Conservation (phyloP, 2,113 vertebrate species). For the Thamnaconus septentrionalis region DNA sequence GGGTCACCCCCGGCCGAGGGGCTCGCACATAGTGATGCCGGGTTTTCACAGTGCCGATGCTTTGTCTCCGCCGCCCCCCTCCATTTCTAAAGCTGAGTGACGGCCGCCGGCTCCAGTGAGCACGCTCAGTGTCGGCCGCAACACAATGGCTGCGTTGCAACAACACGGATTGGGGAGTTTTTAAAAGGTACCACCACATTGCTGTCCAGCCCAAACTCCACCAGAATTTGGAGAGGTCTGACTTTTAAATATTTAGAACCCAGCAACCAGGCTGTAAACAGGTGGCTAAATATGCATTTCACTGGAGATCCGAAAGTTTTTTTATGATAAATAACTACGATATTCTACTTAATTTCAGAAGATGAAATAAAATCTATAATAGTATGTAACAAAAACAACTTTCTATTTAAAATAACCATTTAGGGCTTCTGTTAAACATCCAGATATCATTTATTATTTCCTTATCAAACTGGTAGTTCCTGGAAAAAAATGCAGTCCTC, state of each 20-base stretch:
- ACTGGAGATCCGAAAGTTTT: too few relatives aligned
- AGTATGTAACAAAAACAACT: neutral
- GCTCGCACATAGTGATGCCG: constrained; percentile 58
- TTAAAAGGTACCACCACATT: neutral
- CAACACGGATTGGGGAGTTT: neutral
- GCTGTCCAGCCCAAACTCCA: too few relatives aligned
- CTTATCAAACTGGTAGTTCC: constrained; percentile 46
- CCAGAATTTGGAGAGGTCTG: neutral
- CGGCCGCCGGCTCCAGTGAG: constrained; percentile 39
- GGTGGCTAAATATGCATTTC: too few relatives aligned
- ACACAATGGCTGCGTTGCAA: neutral
- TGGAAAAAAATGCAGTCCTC: constrained; percentile 43
- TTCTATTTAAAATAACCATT: too few relatives aligned
- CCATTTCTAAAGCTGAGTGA: constrained; percentile 48
- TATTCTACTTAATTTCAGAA: too few relatives aligned
- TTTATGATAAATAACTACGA: too few relatives aligned
- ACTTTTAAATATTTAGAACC: neutral
- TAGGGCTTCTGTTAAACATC: neutral
- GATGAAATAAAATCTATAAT: neutral
- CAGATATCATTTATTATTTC: constrained; percentile 57
- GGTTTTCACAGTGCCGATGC: constrained; percentile 38
- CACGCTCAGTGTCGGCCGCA: constrained; percentile 25
- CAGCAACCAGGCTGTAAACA: too few relatives aligned
- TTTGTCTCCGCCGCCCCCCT: constrained; percentile 41
- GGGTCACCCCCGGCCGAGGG: constrained; percentile 37